Evolutionary conservation across 2,113 vertebrate genomes (phyloP).

Genomic region (Micronycteris hirsuta): DNA sequence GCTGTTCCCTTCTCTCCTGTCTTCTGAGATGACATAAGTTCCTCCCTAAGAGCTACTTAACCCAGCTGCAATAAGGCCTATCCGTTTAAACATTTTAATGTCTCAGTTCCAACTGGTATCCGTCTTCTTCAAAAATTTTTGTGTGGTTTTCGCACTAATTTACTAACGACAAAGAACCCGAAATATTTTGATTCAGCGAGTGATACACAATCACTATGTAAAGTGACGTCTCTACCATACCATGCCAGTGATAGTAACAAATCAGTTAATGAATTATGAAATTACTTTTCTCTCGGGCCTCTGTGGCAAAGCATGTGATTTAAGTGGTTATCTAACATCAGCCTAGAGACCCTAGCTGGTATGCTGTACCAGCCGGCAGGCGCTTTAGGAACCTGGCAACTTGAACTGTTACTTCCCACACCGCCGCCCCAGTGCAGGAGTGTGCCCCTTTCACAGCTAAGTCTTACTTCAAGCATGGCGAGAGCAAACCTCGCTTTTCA

Average conservation of each 20-base stretch:
- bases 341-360: slow-evolving; percentile 24
- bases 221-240: neutral
- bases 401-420: neutral
- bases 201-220: neutral
- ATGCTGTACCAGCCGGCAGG: neutral
- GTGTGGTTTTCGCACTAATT: neutral
- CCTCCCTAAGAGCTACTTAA: neutral
- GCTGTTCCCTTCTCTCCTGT: neutral
- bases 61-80: neutral
- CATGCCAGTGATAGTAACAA: neutral
- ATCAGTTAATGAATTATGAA: neutral
- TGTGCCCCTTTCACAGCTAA: neutral
- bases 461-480: neutral
- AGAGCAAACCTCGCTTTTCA: slow-evolving; percentile 2
- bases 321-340: slow-evolving; percentile 39
- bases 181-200: neutral
- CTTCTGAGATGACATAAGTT: neutral
- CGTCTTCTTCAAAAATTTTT: neutral
- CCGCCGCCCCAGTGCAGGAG: neutral
- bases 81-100: neutral
- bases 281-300: neutral
- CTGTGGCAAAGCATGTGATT: slow-evolving; percentile 42
- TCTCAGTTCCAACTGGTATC: neutral
- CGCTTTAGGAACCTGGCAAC: neutral
- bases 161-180: neutral